phyloP scores from a whole-genome alignment of 2,797 vertebrate genomes.

The Peromyscus eremicus region DNA sequence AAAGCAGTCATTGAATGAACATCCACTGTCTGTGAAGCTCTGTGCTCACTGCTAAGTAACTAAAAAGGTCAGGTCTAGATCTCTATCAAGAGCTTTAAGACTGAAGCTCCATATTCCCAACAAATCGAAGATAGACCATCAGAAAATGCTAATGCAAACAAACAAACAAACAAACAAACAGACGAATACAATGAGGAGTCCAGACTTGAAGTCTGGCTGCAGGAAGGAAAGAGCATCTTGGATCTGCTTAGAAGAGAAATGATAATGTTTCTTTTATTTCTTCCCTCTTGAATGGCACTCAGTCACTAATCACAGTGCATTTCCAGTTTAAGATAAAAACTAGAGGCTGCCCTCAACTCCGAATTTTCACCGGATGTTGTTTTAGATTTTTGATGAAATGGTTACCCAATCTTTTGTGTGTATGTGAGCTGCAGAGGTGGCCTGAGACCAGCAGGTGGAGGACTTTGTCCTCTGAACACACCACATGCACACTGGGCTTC shows the following conservation, averaged over 20 bases:
- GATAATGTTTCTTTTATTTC: neutral
- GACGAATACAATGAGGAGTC: neutral
- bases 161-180: neutral
- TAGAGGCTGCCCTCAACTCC: neutral
- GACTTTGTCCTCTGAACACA: constrained; percentile 19
- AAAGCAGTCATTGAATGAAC: neutral
- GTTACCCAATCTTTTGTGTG: neutral
- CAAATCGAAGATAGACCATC: neutral
- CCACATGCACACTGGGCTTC: neutral
- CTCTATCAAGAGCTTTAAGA: constrained; percentile 25
- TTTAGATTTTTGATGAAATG: neutral
- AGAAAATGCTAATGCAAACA: neutral
- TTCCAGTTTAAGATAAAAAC: constrained; percentile 35
- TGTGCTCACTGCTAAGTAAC: neutral
- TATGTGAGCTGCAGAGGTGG: constrained; percentile 18
- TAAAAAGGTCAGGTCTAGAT: neutral
- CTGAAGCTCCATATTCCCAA: neutral
- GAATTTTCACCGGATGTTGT: neutral
- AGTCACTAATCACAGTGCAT: neutral
- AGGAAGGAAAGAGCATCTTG: constrained; percentile 13
- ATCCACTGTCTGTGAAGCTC: neutral
- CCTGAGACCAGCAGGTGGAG: constrained; percentile 70
- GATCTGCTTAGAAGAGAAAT: constrained; percentile 19
- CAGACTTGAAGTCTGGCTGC: neutral
- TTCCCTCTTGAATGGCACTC: neutral